phyloP scores from a whole-genome alignment of 2,888 invertebrate species.

The Chalcosyrphus nemorum region DNA sequence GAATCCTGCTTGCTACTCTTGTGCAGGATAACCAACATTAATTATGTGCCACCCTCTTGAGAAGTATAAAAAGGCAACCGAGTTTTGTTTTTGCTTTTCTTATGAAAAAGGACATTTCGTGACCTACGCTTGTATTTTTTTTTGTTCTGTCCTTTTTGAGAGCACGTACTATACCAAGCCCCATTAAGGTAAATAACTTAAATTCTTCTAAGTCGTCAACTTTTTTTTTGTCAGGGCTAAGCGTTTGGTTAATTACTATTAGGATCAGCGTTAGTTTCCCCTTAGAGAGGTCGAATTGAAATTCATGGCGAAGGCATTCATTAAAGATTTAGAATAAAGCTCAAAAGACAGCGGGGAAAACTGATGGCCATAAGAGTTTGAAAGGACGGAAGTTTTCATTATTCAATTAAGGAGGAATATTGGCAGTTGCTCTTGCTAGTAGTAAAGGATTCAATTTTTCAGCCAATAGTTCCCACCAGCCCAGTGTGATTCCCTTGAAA shows the following conservation, averaged over 20 bases:
- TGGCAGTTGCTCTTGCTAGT: too few species aligned
- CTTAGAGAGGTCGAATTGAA: background rate
- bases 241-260: conserved; percentile 7
- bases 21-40: background rate
- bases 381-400: too few species aligned
- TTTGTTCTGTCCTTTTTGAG: too few species aligned
- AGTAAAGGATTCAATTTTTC: too few species aligned
- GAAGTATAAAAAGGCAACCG: background rate
- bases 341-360: background rate
- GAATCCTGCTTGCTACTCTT: background rate
- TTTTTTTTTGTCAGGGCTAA: conserved; percentile 32
- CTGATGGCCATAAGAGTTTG: too few species aligned
- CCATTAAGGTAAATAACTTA: background rate
- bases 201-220: conserved; percentile 5
- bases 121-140: conserved; percentile 8
- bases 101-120: conserved; percentile 11
- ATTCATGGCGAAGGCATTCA: background rate
- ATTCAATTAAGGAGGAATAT: too few species aligned
- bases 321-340: background rate
- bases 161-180: conserved; percentile 12
- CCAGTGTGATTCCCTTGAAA: too few species aligned
- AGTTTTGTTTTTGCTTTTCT: background rate
- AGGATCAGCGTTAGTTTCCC: background rate
- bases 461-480: too few species aligned
- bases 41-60: background rate